These are phyloP conservation scores for Eurytoma adleriae DNA, from an alignment of 2,888 invertebrate species.

Conservation along the genomic window DNA sequence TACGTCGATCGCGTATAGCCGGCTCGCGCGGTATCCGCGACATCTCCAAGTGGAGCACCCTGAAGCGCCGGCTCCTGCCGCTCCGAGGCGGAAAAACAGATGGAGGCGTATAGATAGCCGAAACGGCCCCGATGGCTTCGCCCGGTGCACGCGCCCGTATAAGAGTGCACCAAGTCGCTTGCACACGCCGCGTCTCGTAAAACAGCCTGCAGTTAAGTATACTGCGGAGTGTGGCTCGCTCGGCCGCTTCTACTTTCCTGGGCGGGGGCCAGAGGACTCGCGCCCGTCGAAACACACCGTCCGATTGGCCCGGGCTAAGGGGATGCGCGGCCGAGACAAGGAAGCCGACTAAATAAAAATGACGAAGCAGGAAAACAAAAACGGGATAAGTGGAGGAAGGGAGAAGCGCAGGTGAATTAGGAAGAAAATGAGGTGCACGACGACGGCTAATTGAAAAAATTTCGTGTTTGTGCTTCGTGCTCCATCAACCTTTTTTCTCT, in stretches of 20 bases:
- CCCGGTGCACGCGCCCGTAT: not conserved
- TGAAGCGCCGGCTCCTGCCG: not conserved
- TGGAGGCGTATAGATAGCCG: not conserved
- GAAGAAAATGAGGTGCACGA: slow-evolving; percentile 9
- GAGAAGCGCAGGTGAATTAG: not conserved
- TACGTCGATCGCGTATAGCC: not conserved
- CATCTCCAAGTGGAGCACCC: not conserved
- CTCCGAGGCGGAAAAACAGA: not conserved
- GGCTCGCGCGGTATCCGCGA: not conserved
- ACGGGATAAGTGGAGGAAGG: not conserved
- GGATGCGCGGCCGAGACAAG: too few relatives aligned
- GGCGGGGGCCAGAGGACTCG: not conserved
- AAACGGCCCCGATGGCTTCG: not conserved
- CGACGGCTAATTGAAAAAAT: slow-evolving; percentile 14
- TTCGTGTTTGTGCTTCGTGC: not conserved
- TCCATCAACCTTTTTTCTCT: not conserved
- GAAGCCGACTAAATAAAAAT: too few relatives aligned
- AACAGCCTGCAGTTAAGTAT: slow-evolving; percentile 47
- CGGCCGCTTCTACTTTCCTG: not conserved
- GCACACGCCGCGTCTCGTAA: slow-evolving; percentile 20
- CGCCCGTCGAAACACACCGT: slow-evolving; percentile 6
- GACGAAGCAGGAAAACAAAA: not conserved
- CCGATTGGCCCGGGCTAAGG: too few relatives aligned
- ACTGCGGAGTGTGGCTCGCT: not conserved
- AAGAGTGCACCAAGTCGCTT: not conserved